These are phyloP conservation scores for Rhincodon typus DNA, from an alignment of 2,797 vertebrate genomes.

Conservation along the genomic window DNA sequence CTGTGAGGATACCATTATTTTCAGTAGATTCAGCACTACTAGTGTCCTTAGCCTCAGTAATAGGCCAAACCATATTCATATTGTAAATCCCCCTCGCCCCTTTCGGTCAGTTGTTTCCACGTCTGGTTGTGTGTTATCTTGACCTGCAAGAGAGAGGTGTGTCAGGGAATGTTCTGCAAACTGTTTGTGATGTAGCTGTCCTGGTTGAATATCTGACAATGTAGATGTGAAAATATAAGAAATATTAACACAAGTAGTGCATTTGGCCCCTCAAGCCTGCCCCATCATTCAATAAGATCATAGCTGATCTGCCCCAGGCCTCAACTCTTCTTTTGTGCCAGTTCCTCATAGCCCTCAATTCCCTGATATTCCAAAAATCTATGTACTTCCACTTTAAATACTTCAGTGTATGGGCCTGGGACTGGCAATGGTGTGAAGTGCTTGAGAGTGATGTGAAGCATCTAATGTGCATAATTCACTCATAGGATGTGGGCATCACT, in stretches of 20 bases:
- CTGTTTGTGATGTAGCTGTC: not conserved
- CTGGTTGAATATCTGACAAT: not conserved
- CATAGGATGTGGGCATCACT: too few species aligned
- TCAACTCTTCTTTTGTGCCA: too few species aligned
- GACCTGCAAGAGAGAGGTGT: not conserved
- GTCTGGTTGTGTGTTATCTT: not conserved
- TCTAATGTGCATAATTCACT: not conserved
- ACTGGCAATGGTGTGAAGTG: not conserved
- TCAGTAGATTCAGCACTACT: not conserved
- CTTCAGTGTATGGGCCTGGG: not conserved
- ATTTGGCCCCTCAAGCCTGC: too few species aligned
- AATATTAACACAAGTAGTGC: too few species aligned
- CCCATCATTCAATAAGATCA: too few species aligned
- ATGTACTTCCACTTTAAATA: too few species aligned
- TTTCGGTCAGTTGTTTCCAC: not conserved
- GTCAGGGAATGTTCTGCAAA: not conserved
- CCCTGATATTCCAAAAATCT: too few species aligned
- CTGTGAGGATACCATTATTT: not conserved
- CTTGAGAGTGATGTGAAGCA: not conserved
- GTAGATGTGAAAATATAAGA: too few species aligned
- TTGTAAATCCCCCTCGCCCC: not conserved
- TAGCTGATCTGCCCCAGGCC: too few species aligned
- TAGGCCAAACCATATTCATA: not conserved
- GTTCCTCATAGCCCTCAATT: too few species aligned
- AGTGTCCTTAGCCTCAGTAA: not conserved